Percentiles rank a stretch among this genome's conserved stretches.
Evolutionary conservation across 64 coral and sea anemone species (phyloP).

Genomic region (Pachyseris speciosa): DNA sequence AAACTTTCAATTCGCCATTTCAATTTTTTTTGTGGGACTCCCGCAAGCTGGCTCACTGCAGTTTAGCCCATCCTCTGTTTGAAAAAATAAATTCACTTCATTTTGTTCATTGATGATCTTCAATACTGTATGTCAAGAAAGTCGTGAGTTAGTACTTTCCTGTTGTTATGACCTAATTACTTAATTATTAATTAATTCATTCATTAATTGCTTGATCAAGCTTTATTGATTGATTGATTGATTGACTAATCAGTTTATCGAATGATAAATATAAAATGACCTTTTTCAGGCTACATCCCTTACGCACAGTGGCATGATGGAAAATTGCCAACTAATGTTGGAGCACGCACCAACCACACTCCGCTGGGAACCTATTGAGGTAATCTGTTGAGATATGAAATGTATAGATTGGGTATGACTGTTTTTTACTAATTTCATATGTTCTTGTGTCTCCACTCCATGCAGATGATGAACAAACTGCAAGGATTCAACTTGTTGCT

Average conservation of each 20-base stretch:
- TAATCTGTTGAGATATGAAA: background rate
- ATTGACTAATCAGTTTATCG: too few relatives aligned
- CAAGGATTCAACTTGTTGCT: conserved; percentile 91
- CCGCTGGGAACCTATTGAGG: conserved; percentile 81
- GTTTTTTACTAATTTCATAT: background rate
- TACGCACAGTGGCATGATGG: conserved; percentile 70
- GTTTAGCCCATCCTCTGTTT: too few relatives aligned
- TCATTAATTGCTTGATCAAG: background rate
- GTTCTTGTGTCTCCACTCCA: background rate
- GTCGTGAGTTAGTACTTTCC: too few relatives aligned
- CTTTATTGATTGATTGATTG: too few relatives aligned
- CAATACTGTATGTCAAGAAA: too few relatives aligned
- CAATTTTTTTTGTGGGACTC: too few relatives aligned
- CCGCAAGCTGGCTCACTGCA: too few relatives aligned
- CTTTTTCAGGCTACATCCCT: conserved; percentile 80
- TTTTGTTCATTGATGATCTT: too few relatives aligned
- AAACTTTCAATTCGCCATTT: too few relatives aligned
- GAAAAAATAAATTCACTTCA: too few relatives aligned
- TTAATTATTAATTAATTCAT: too few relatives aligned
- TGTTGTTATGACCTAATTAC: too few relatives aligned
- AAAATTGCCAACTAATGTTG: conserved; percentile 85
- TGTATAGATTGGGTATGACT: background rate
- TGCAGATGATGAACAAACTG: conserved; percentile 90
- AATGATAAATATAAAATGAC: background rate
- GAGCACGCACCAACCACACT: conserved; percentile 57